Conservation (phyloP, 2,888 invertebrate species). For the Brachylomia viminalis region DNA sequence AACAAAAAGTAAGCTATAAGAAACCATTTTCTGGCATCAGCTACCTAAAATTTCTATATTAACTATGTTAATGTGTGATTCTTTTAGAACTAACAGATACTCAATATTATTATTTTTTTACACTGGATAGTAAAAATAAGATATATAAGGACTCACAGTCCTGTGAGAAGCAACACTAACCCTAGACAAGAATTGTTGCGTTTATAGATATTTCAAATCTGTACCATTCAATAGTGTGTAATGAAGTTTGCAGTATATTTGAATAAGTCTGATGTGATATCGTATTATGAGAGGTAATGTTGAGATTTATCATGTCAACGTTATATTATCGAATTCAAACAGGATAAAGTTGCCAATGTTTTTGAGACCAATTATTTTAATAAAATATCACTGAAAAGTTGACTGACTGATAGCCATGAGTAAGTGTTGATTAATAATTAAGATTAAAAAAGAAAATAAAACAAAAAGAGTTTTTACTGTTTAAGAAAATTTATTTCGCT, state of each 20-base stretch:
- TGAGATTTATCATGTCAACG: slow-evolving; percentile 44
- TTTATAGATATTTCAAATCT: slow-evolving; percentile 67
- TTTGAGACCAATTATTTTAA: neutral
- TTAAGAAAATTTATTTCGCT: too few species aligned
- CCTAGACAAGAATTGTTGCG: slow-evolving; percentile 54
- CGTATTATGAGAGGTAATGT: slow-evolving; percentile 28
- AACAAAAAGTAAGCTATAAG: neutral
- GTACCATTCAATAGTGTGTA: slow-evolving; percentile 65
- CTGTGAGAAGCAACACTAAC: slow-evolving; percentile 51
- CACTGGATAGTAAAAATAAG: neutral
- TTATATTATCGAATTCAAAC: neutral
- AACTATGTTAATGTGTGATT: neutral
- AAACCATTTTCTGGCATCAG: neutral
- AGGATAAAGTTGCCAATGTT: neutral
- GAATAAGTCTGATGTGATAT: slow-evolving; percentile 62
- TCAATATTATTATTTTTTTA: neutral
- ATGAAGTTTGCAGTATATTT: slow-evolving; percentile 66
- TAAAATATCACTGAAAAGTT: neutral
- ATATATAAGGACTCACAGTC: neutral
- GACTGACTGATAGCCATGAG: neutral
- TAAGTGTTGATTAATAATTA: neutral
- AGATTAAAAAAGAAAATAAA: neutral
- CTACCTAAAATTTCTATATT: neutral
- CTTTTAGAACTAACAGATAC: neutral
- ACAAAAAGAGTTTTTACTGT: too few species aligned